Evolutionary conservation across 53 echinoderm and acorn worm species (phyloP).

Genomic region (Pentamera pediparva): DNA sequence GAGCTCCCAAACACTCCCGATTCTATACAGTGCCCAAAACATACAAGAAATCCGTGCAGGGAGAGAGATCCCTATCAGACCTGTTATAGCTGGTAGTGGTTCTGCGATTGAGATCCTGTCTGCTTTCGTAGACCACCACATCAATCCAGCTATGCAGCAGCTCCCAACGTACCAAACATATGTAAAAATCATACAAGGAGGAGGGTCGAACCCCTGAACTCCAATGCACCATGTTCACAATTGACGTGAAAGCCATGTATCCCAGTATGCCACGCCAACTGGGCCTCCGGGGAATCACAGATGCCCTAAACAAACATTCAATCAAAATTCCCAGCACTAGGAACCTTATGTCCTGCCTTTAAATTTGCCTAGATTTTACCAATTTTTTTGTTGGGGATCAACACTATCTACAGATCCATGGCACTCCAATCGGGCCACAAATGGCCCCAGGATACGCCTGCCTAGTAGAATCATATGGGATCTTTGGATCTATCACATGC

Average conservation of each 20-base stretch:
- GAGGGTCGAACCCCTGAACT: no score
- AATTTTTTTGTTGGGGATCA: background rate
- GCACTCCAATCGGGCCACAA: background rate
- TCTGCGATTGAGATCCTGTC: background rate
- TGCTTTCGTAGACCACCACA: background rate
- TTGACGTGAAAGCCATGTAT: background rate
- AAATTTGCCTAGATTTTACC: background rate
- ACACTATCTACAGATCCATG: background rate
- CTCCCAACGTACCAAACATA: background rate
- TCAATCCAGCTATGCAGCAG: background rate
- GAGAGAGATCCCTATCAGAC: background rate
- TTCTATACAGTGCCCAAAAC: no score
- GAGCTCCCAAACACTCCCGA: background rate
- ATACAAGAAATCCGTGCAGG: background rate
- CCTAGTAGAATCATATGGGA: no score
- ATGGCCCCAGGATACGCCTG: slow-evolving; percentile 2
- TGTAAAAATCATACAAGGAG: no score
- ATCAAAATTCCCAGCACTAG: background rate
- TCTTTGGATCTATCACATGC: no score
- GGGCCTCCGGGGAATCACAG: background rate
- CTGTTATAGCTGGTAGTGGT: background rate
- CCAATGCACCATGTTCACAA: slow-evolving; percentile 1
- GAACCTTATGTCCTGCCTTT: background rate
- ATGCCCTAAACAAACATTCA: background rate
- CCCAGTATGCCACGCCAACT: background rate